Conservation (phyloP, 2,888 invertebrate species). For the Tipula unca region DNA sequence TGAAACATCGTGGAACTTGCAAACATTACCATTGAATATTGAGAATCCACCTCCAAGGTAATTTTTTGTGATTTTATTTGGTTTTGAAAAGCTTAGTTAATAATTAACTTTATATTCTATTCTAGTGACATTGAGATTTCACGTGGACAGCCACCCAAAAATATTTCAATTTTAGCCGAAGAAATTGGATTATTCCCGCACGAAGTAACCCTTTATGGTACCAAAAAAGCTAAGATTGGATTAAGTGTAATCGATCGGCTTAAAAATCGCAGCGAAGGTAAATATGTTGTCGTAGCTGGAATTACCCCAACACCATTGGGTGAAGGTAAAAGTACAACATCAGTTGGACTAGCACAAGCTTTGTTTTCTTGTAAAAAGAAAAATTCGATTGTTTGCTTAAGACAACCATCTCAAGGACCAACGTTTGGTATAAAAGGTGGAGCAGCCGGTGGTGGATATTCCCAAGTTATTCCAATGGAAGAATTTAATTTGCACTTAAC, state of each 20-base stretch:
- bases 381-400: constrained; percentile 87
- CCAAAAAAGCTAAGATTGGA: constrained; percentile 89
- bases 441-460: constrained; percentile 97
- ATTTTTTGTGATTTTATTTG: constrained; percentile 21
- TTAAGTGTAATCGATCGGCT: constrained; percentile 72
- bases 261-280: constrained; percentile 60
- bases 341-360: constrained; percentile 89
- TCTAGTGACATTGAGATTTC: constrained; percentile 88
- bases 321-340: constrained; percentile 96
- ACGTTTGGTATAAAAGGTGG: constrained; percentile 99
- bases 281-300: constrained; percentile 91
- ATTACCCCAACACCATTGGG: constrained; percentile 99
- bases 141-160: constrained; percentile 77
- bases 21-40: constrained; percentile 54
- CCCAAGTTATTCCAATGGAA: constrained; percentile 97
- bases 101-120: not conserved
- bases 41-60: constrained; percentile 78
- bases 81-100: not conserved
- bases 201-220: constrained; percentile 87
- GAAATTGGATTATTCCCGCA: constrained; percentile 74
- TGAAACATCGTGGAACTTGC: constrained; percentile 60
- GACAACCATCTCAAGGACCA: constrained; percentile 98
- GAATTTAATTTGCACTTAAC: constrained; percentile 98
- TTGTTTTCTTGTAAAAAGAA: constrained; percentile 71
- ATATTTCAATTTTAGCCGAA: constrained; percentile 62